Evolutionary conservation across 2,797 vertebrate species (phyloP).

Genomic region (Acestrorhynchus altus): DNA sequence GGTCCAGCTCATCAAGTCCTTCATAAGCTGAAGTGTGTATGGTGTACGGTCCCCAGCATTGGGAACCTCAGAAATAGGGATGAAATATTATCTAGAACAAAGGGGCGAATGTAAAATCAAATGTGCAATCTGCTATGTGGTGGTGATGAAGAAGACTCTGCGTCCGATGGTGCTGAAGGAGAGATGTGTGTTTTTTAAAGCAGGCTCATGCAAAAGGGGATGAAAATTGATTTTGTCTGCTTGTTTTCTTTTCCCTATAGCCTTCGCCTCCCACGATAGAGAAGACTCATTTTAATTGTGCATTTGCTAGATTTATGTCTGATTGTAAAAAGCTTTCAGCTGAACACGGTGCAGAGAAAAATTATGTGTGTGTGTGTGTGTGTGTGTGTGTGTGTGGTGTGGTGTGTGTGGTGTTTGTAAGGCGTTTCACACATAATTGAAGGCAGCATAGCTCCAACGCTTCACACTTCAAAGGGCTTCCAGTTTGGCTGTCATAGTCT

Average conservation of each 20-base stretch:
- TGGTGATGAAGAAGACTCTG: background rate
- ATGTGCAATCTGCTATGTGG: background rate
- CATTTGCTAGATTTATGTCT: slow-evolving; percentile 28
- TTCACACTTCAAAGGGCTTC: slow-evolving; percentile 72
- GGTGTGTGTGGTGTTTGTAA: background rate
- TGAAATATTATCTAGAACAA: background rate
- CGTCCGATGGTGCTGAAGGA: background rate
- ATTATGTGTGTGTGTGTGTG: slow-evolving; percentile 24
- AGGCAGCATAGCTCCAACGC: slow-evolving; percentile 53
- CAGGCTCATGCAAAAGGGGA: slow-evolving; percentile 9
- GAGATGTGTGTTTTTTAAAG: background rate
- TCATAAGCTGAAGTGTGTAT: background rate
- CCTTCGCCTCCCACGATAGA: background rate
- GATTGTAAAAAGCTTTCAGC: slow-evolving; percentile 8
- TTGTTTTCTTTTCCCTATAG: slow-evolving; percentile 28
- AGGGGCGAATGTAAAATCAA: background rate
- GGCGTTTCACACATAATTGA: slow-evolving; percentile 57
- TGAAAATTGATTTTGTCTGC: slow-evolving; percentile 34
- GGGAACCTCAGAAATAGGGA: background rate
- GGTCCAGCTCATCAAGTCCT: background rate
- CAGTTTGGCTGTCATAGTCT: slow-evolving; percentile 62
- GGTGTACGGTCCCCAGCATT: background rate
- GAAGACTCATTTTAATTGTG: slow-evolving; percentile 3
- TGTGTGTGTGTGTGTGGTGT: slow-evolving; percentile 37
- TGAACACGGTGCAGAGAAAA: background rate